These are phyloP conservation scores for Petromus typicus DNA, from an alignment of 2,113 vertebrate species.

Conservation along the genomic window DNA sequence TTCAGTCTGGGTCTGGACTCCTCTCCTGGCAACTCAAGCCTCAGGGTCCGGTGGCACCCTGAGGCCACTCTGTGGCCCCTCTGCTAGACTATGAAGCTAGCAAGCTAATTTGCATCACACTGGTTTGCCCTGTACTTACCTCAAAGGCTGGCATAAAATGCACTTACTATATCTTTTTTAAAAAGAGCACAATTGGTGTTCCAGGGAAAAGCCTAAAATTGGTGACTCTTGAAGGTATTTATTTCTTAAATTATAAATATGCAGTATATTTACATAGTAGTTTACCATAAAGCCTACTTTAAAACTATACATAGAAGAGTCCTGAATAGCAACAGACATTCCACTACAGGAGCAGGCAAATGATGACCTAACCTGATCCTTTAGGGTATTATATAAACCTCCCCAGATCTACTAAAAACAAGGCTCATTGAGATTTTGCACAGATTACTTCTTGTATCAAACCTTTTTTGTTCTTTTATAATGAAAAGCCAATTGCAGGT, in stretches of 20 bases:
- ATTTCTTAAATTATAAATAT: background rate
- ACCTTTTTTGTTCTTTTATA: background rate
- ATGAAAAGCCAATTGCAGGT: background rate
- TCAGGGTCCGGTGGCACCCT: background rate
- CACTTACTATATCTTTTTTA: background rate
- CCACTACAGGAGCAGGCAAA: background rate
- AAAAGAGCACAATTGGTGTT: background rate
- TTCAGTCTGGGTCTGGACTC: background rate
- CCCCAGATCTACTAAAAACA: background rate
- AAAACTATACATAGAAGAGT: background rate
- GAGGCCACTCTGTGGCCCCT: accelerated
- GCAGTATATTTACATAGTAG: background rate
- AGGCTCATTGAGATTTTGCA: background rate
- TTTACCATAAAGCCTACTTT: background rate
- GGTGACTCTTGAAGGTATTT: background rate
- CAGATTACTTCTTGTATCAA: background rate
- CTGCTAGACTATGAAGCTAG: background rate
- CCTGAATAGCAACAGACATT: background rate
- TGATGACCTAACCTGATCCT: background rate
- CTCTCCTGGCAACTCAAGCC: background rate
- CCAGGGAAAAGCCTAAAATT: background rate
- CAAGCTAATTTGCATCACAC: background rate
- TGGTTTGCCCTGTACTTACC: background rate
- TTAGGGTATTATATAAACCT: background rate
- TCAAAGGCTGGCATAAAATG: background rate